phyloP scores from a whole-genome alignment of 2,888 invertebrate genomes.

The Bellardia bayeri region DNA sequence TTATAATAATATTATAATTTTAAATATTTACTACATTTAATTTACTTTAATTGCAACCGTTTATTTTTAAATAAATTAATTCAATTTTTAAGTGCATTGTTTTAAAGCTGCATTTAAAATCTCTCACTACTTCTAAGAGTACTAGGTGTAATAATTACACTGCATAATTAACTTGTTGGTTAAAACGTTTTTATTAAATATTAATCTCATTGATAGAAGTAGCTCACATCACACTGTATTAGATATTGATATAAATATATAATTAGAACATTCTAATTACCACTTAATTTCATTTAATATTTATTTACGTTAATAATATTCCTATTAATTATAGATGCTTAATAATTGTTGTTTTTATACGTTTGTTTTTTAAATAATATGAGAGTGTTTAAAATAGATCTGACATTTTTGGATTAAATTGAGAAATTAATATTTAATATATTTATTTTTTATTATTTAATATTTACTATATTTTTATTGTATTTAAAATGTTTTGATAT shows the following conservation, averaged over 20 bases:
- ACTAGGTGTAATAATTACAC: slow-evolving; percentile 23
- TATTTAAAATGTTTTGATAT: no score
- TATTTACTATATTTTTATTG: no score
- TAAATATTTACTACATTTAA: no score
- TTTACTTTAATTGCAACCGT: no score
- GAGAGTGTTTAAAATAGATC: no score
- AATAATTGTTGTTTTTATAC: background rate
- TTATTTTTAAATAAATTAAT: no score
- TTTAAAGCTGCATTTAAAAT: background rate
- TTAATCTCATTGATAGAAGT: slow-evolving; percentile 23
- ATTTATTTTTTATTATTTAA: no score
- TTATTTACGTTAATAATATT: background rate
- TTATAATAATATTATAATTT: no score
- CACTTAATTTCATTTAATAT: background rate
- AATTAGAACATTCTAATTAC: background rate
- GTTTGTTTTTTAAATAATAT: background rate
- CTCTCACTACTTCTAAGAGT: background rate
- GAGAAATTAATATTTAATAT: no score
- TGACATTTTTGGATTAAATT: no score
- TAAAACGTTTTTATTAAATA: slow-evolving; percentile 14
- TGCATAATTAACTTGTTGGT: slow-evolving; percentile 13
- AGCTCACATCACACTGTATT: background rate
- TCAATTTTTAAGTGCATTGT: no score
- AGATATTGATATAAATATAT: background rate
- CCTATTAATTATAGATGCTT: background rate